These are phyloP conservation scores for Alcis repandata DNA, from an alignment of 2,888 invertebrate genomes.

Conservation along the genomic window DNA sequence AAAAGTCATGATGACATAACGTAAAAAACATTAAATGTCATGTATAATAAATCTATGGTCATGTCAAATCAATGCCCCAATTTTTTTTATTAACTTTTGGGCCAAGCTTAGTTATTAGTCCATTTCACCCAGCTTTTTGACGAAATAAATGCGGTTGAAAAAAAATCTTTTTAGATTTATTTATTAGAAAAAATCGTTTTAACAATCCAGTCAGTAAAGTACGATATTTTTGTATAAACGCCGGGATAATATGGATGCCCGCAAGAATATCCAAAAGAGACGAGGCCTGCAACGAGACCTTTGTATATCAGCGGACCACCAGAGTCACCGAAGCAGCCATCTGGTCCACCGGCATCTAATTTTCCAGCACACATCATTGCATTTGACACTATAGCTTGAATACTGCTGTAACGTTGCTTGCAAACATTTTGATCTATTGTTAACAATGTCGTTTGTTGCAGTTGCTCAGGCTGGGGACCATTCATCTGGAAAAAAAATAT, in stretches of 20 bases:
- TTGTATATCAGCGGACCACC: conserved; percentile 79
- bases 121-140: not conserved
- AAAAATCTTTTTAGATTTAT: conserved; percentile 51
- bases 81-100: not conserved
- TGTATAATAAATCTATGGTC: too few species aligned
- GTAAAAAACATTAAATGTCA: too few species aligned
- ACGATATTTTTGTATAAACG: conserved; percentile 78
- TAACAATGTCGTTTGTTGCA: conserved; percentile 69
- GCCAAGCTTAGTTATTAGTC: not conserved
- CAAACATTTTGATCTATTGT: conserved; percentile 70
- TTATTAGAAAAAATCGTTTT: conserved; percentile 68
- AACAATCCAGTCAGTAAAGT: conserved; percentile 78
- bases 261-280: conserved; percentile 79
- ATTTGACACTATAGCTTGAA: conserved; percentile 69
- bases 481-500: conserved; percentile 59
- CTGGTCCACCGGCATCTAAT: conserved; percentile 71
- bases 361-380: conserved; percentile 80
- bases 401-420: conserved; percentile 65
- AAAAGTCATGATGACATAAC: too few species aligned
- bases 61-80: too few species aligned
- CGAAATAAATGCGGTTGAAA: not conserved
- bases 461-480: conserved; percentile 72
- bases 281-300: conserved; percentile 76
- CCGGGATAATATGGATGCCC: conserved; percentile 77
- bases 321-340: conserved; percentile 80